phyloP scores from a whole-genome alignment of 2,113 vertebrate genomes.

The Paraplagusia blochii region DNA sequence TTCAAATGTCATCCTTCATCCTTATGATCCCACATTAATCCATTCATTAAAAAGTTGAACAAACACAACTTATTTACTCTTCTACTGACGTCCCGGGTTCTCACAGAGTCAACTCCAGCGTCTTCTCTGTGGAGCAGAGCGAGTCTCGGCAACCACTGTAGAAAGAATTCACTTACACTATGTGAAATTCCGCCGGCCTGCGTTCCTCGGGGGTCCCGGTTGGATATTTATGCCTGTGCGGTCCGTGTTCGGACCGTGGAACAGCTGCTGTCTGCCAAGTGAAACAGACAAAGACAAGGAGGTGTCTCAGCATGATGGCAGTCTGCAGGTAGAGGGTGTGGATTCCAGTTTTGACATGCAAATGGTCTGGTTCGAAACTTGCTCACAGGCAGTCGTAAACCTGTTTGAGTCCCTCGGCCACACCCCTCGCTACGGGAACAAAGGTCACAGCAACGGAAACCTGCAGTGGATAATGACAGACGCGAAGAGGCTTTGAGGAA shows the following conservation, averaged over 20 bases:
- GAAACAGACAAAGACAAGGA: conserved; percentile 56
- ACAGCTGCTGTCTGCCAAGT: conserved; percentile 27
- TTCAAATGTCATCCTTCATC: no score
- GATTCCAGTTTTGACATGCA: conserved; percentile 84
- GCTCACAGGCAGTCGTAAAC: conserved; percentile 74
- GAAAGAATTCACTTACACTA: conserved; percentile 62
- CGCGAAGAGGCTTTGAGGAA: conserved; percentile 22
- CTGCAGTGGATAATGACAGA: conserved; percentile 40
- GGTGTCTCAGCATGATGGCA: conserved; percentile 68
- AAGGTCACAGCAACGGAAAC: conserved; percentile 47
- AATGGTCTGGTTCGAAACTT: conserved; percentile 62
- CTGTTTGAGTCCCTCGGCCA: conserved; percentile 77
- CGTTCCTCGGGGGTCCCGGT: conserved; percentile 32
- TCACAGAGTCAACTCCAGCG: neutral
- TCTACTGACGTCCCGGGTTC: no score
- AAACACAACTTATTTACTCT: no score
- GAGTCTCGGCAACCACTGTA: neutral
- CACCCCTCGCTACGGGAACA: conserved; percentile 58
- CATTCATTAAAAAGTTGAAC: no score
- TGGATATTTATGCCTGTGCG: conserved; percentile 26
- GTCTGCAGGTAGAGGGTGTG: conserved; percentile 75
- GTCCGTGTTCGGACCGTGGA: conserved; percentile 22
- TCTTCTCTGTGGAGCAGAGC: neutral
- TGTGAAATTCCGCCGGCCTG: conserved; percentile 47
- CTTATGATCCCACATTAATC: no score